Evolutionary conservation across 2,113 vertebrate species (phyloP).

Genomic region (Scophthalmus maximus): DNA sequence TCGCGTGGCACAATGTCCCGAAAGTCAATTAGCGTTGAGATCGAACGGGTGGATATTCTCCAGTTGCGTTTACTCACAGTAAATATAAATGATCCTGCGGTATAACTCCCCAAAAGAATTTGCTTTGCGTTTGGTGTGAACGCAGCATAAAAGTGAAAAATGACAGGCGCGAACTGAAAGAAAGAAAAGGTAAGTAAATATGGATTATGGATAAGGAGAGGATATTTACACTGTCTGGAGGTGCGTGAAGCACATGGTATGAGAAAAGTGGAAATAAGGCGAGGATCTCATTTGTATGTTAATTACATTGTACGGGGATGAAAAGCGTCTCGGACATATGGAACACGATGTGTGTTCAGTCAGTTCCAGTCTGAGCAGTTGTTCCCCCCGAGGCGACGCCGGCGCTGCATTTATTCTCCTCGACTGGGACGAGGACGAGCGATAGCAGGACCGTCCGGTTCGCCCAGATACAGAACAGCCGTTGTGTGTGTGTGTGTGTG

Average conservation of each 20-base stretch:
- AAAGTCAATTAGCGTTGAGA: no score
- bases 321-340: conserved; percentile 27
- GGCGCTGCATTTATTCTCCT: not conserved
- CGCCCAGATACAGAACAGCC: conserved; percentile 19
- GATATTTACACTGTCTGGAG: not conserved
- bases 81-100: no score
- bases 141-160: no score
- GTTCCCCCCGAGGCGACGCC: not conserved
- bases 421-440: not conserved
- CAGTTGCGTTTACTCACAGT: no score
- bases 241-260: no score
- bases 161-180: no score
- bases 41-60: no score
- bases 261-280: not conserved
- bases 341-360: conserved; percentile 12
- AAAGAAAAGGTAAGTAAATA: no score
- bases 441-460: conserved; percentile 34
- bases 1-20: no score
- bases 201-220: not conserved
- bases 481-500: no score
- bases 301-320: conserved; percentile 5
- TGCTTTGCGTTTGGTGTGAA: no score
- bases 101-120: no score
- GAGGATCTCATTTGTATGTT: not conserved
- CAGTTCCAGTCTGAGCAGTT: conserved; percentile 17